Base-by-base conservation (phyloP, 2,113 vertebrate genomes). In the Malurus alboscapulatus region DNA sequence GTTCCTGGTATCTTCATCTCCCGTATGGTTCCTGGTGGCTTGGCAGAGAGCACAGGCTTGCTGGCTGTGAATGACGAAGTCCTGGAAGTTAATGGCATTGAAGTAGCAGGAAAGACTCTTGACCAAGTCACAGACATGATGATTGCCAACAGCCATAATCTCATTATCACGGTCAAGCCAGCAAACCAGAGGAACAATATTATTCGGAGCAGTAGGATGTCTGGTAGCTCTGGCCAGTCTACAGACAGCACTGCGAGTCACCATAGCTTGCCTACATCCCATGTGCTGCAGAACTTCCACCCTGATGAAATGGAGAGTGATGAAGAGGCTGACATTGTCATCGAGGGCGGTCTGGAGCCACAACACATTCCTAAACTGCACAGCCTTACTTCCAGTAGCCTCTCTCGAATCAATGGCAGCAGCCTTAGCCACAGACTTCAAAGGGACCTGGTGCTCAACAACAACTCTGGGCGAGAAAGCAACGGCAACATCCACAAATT, bases 111-210 rank as follows among this genome's bases (percentile, higher is more conserved):
- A 40, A 99, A 99, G 96, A 99, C 99, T 13, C 97, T 99, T 9
- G 99, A 99, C 94, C 99, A 99, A 96, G 99, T 99, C 54, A 99
- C 99, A 12, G 99, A 99, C 97, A 99, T 99, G 99, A 99, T 99
- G 99, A 99, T 99, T 32, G 99, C 99, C 93, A 99, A 99, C 97
- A 99, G 99, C 97, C 99, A 99, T 97, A 99, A 99, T 88, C 98
- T 99, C 87, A 99, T 99, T 12, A 98, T 99, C 95, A 99, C 99
- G 0, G 99, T 99, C 71, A 99, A 99, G 97, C 99, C 99, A 2
- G 99, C 99, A 65, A 99, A 99, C 96, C 99, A 99, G 97, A 98
- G 99, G 93, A 99, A 99, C 97, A 99, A 99, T 76, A 98, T 99
- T 73, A 98, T 99, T 69, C 98, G 99, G 34, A 97, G 98, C 96